phyloP scores from a whole-genome alignment of 2,797 vertebrate genomes.

The Alca torda region DNA sequence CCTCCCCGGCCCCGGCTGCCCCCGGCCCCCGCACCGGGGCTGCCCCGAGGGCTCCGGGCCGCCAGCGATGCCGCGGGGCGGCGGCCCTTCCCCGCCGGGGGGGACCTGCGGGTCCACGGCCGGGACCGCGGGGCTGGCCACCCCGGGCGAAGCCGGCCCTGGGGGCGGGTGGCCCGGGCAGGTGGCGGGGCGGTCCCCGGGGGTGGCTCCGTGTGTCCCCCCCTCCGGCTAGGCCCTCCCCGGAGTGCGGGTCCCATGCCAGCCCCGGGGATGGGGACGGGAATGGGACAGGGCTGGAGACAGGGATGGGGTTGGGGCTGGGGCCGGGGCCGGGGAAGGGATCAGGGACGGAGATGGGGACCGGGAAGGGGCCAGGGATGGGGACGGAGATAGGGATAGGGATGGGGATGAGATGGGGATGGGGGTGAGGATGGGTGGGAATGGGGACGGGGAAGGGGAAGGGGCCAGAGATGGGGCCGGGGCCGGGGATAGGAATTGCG shows the following conservation, averaged over 20 bases:
- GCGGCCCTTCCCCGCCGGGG: background rate
- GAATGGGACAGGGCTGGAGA: no score
- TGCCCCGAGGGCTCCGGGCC: background rate
- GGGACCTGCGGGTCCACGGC: background rate
- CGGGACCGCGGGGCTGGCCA: no score
- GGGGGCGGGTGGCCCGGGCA: background rate
- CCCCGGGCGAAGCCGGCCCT: no score
- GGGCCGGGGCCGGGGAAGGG: no score
- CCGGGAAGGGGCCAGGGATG: no score
- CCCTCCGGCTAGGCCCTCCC: fast-evolving
- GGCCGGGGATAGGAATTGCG: background rate
- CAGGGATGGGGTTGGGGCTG: fast-evolving
- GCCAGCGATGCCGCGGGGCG: no score
- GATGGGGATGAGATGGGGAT: no score
- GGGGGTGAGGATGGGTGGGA: no score
- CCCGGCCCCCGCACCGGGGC: background rate
- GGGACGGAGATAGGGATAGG: no score
- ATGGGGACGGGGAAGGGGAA: background rate
- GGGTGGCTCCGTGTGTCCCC: background rate
- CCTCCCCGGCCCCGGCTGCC: background rate
- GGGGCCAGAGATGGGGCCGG: no score
- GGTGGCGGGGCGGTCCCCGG: background rate
- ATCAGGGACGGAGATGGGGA: background rate
- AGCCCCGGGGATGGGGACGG: no score
- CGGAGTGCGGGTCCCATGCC: no score